These are phyloP conservation scores for Pseudoatta argentina DNA, from an alignment of 1,140 invertebrate species.

Conservation along the genomic window DNA sequence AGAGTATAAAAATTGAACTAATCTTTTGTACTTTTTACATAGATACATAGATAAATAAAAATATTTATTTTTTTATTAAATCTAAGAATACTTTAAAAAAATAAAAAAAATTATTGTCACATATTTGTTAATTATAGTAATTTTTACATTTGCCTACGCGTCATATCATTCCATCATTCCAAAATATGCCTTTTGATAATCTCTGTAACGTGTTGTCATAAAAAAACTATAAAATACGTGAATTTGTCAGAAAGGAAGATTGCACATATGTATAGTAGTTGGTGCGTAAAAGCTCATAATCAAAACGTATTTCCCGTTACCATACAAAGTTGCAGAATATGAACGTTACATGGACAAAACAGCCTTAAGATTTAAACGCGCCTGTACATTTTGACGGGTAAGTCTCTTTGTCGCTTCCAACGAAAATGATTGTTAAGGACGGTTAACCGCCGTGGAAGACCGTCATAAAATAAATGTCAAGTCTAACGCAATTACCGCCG, in stretches of 20 bases:
- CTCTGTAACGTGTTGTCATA: neutral
- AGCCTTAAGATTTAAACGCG: conserved; percentile 66
- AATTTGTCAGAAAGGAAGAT: conserved; percentile 12
- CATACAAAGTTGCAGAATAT: conserved; percentile 31
- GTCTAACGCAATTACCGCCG: conserved; percentile 72
- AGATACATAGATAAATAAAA: neutral
- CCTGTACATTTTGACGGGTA: conserved; percentile 66
- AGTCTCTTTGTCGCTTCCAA: conserved; percentile 54
- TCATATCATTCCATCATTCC: neutral
- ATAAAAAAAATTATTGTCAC: neutral
- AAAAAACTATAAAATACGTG: conserved; percentile 33
- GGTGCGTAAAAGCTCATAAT: conserved; percentile 29
- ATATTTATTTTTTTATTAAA: neutral
- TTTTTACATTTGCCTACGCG: neutral
- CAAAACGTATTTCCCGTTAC: conserved; percentile 55
- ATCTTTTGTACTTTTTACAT: neutral
- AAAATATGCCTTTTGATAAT: neutral
- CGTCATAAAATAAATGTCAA: conserved; percentile 75
- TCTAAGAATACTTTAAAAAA: neutral
- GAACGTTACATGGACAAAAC: conserved; percentile 12
- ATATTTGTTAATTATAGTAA: neutral
- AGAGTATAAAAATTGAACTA: no score
- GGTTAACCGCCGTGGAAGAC: conserved; percentile 60
- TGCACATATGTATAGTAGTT: conserved; percentile 11
- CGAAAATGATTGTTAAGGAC: conserved; percentile 71